A percentile compares a stretch with the other conserved stretches of the same genome.
Conservation (phyloP, 2,888 invertebrate genomes). For the Mayetiola destructor region DNA sequence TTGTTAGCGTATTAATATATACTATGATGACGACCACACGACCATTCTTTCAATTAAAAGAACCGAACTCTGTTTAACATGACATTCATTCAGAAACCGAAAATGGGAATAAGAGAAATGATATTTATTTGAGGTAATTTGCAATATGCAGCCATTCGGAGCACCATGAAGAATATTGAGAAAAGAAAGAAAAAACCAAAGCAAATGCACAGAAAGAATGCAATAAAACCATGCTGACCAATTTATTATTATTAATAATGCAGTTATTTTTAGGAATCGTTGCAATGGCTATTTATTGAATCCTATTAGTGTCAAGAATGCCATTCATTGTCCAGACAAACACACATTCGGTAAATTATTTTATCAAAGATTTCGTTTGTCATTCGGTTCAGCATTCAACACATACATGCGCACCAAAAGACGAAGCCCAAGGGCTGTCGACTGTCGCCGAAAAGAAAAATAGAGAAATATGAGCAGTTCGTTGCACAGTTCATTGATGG, state of each 20-base stretch:
- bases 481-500: slow-evolving; percentile 5
- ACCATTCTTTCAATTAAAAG: too few relatives aligned
- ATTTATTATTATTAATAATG: background rate
- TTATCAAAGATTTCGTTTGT: background rate
- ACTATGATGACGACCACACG: background rate
- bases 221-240: background rate
- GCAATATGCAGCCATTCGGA: background rate
- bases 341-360: slow-evolving; percentile 8
- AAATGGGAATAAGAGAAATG: background rate
- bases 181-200: background rate
- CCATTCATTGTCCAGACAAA: too few relatives aligned
- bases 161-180: background rate
- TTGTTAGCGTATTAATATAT: background rate
- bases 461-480: background rate
- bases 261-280: slow-evolving; percentile 2
- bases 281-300: slow-evolving; percentile 10
- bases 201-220: background rate
- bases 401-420: background rate
- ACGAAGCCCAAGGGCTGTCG: background rate
- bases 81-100: background rate
- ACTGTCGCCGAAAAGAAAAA: background rate
- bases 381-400: background rate
- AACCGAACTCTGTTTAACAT: too few relatives aligned
- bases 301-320: background rate
- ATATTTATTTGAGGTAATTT: slow-evolving; percentile 2